These are phyloP conservation scores for Polymixis lichenea DNA, from an alignment of 2,888 invertebrate genomes.

Conservation along the genomic window DNA sequence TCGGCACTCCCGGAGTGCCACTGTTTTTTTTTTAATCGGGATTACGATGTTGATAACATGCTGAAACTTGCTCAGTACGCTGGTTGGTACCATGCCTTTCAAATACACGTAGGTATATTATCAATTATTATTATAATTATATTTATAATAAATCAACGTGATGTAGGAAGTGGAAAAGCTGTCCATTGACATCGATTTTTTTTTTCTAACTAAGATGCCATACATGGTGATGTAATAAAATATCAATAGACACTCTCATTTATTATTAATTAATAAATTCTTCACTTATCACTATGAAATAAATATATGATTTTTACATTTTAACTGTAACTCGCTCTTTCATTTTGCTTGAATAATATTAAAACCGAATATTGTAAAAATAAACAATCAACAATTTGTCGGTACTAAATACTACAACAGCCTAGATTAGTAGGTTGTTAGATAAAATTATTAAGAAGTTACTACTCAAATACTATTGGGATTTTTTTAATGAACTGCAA, in stretches of 20 bases:
- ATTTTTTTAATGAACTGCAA: slow-evolving; percentile 16
- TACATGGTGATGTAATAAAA: slow-evolving; percentile 62
- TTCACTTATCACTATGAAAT: slow-evolving; percentile 66
- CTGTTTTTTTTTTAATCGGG: too few species aligned
- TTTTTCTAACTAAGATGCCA: slow-evolving; percentile 55
- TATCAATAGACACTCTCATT: slow-evolving; percentile 61
- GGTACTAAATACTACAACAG: slow-evolving; percentile 2
- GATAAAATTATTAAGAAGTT: neutral
- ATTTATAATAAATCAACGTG: slow-evolving; percentile 11
- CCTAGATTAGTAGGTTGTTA: neutral
- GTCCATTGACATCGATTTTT: slow-evolving; percentile 36
- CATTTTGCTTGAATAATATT: slow-evolving; percentile 38
- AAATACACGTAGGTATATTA: neutral
- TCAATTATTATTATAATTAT: neutral
- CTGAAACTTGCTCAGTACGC: neutral
- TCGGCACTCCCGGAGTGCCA: too few species aligned
- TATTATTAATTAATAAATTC: slow-evolving; percentile 70
- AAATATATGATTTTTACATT: slow-evolving; percentile 63
- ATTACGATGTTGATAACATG: too few species aligned
- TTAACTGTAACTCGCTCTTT: slow-evolving; percentile 35
- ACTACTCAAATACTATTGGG: slow-evolving; percentile 33
- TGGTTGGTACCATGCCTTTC: neutral
- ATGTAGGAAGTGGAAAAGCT: slow-evolving; percentile 15
- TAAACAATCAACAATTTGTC: slow-evolving; percentile 32
- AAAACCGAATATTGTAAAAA: slow-evolving; percentile 25